phyloP scores from a whole-genome alignment of 2,113 vertebrate genomes.

The Daphoenositta chrysoptera region DNA sequence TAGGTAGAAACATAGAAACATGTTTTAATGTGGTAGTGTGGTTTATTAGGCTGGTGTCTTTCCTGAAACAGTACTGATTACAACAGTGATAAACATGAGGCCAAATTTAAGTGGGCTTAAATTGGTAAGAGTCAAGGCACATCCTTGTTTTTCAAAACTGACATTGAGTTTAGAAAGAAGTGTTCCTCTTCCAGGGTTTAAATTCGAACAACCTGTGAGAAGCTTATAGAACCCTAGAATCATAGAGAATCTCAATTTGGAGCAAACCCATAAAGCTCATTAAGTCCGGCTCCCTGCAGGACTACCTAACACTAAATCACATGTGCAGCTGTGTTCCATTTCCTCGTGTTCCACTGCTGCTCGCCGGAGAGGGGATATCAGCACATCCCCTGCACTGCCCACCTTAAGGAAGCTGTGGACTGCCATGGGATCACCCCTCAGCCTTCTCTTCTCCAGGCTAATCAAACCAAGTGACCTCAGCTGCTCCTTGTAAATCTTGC shows the following conservation, averaged over 20 bases:
- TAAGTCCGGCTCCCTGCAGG: neutral
- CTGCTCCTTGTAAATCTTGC: neutral
- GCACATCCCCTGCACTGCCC: too few species aligned
- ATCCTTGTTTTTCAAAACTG: neutral
- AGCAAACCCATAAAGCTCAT: neutral
- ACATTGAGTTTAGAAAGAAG: neutral
- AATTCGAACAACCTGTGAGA: neutral
- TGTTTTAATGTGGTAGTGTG: neutral
- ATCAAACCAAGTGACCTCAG: neutral
- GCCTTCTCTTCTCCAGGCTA: neutral
- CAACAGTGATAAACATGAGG: neutral
- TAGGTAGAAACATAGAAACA: neutral
- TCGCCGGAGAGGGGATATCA: neutral
- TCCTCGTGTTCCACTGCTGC: neutral
- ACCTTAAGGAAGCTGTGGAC: neutral
- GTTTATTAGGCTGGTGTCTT: neutral
- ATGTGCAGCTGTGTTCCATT: neutral
- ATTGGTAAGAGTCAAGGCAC: neutral
- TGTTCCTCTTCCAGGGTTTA: neutral
- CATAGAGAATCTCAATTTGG: neutral
- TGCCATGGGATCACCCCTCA: accelerated
- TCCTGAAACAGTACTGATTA: neutral
- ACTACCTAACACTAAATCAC: neutral
- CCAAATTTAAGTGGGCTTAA: neutral
- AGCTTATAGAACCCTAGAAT: neutral